phyloP scores from a whole-genome alignment of 2,113 vertebrate species.

The Delphinus delphis region DNA sequence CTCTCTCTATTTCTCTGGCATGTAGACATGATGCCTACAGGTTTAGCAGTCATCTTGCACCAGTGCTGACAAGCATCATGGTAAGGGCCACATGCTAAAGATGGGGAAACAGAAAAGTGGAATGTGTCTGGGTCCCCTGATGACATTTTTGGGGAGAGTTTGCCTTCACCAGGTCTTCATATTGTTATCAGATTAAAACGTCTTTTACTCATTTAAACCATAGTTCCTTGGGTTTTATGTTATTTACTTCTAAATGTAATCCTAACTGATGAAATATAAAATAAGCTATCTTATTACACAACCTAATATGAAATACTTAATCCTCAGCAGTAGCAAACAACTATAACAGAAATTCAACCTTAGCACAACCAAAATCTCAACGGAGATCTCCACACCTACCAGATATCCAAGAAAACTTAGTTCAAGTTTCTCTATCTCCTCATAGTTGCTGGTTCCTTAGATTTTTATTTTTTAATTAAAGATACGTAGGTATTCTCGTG shows the following conservation, averaged over 20 bases:
- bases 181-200: neutral
- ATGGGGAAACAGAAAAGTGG: neutral
- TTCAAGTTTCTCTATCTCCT: neutral
- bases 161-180: neutral
- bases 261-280: neutral
- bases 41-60: neutral
- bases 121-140: neutral
- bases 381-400: neutral
- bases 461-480: slow-evolving; percentile 21
- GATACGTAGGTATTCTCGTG: neutral
- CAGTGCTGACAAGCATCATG: neutral
- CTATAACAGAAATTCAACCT: neutral
- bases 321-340: neutral
- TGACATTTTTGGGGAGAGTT: neutral
- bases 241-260: slow-evolving; percentile 5
- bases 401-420: neutral
- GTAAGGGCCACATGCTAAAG: neutral
- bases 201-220: neutral
- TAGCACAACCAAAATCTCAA: neutral
- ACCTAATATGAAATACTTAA: neutral
- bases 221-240: neutral
- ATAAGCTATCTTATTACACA: neutral
- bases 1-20: neutral
- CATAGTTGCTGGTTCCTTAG: neutral
- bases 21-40: no score